Conservation (phyloP, 2,888 invertebrate genomes). For the Arenicola marina region DNA sequence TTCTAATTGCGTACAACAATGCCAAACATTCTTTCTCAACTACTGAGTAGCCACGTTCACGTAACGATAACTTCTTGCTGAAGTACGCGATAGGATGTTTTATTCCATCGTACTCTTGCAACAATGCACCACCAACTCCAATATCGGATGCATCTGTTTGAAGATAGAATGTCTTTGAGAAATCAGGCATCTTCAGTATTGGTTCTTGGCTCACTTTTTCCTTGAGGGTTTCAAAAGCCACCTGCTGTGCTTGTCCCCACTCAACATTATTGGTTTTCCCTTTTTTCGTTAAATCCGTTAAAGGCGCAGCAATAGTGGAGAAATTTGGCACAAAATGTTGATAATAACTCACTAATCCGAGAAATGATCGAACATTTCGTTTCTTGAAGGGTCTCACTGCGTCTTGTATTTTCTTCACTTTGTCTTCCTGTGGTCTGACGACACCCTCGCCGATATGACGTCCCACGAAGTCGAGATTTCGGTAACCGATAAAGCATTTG, state of each 20-base stretch:
- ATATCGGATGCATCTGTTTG: conserved; percentile 30
- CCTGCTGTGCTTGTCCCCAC: conserved; percentile 9
- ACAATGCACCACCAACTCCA: conserved; percentile 29
- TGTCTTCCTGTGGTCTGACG: background rate
- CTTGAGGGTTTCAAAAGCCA: background rate
- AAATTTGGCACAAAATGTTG: conserved; percentile 29
- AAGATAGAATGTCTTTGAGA: conserved; percentile 20
- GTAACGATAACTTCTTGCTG: too few relatives aligned
- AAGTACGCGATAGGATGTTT: too few relatives aligned
- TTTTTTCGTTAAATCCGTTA: conserved; percentile 32
- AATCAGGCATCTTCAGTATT: conserved; percentile 25
- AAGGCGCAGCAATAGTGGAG: conserved; percentile 19
- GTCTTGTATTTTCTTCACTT: background rate
- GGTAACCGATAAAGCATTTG: background rate
- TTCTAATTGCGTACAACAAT: too few relatives aligned
- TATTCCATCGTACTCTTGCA: too few relatives aligned
- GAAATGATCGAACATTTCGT: background rate
- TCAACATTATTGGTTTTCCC: conserved; percentile 18
- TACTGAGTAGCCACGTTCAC: too few relatives aligned
- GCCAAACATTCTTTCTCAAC: too few relatives aligned
- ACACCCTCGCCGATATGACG: background rate
- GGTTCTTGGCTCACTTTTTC: conserved; percentile 1
- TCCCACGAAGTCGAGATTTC: background rate
- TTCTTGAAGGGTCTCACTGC: background rate
- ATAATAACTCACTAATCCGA: conserved; percentile 2